Percentiles rank a stretch among this genome's conserved stretches.
These are phyloP conservation scores for Andrena marginata DNA, from an alignment of 2,888 invertebrate genomes.

Conservation along the genomic window DNA sequence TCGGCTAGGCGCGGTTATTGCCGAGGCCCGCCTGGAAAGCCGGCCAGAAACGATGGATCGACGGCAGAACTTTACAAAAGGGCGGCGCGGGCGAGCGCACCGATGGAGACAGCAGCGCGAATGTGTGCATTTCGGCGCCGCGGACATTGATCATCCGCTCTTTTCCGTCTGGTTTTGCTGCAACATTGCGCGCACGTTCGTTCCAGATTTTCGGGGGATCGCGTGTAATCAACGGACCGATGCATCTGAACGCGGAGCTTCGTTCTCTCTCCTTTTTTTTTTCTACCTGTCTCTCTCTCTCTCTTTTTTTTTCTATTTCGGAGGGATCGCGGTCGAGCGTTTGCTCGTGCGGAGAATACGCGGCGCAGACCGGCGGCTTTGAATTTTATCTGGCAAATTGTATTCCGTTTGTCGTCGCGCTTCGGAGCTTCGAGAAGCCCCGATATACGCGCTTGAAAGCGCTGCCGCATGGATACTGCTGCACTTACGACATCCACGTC, in stretches of 20 bases:
- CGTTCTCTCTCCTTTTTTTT: background rate
- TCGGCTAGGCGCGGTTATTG: slow-evolving; percentile 48
- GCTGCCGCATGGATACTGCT: background rate
- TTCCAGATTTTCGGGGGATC: slow-evolving; percentile 59
- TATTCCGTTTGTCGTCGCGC: slow-evolving; percentile 25
- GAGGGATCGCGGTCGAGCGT: slow-evolving; percentile 36
- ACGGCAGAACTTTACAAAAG: slow-evolving; percentile 40
- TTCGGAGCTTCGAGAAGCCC: slow-evolving; percentile 21
- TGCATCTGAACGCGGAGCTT: slow-evolving; percentile 43
- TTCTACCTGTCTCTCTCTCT: background rate
- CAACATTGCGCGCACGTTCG: slow-evolving; percentile 56
- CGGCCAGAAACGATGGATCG: slow-evolving; percentile 53
- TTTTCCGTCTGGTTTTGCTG: slow-evolving; percentile 56
- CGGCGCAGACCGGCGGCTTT: slow-evolving; percentile 20
- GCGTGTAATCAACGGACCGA: slow-evolving; percentile 60
- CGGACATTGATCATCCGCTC: slow-evolving; percentile 62
- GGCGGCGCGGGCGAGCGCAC: slow-evolving; percentile 19
- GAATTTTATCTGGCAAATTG: slow-evolving; percentile 44
- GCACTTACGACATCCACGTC: slow-evolving; percentile 2
- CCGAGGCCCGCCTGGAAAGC: slow-evolving; percentile 46
- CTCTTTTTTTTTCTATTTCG: slow-evolving; percentile 4
- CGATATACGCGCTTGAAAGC: background rate
- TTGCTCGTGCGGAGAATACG: slow-evolving; percentile 44
- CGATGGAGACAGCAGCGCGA: slow-evolving; percentile 31
- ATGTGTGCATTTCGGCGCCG: slow-evolving; percentile 53